Evolutionary conservation across 2,113 vertebrate species (phyloP), one percentile per base, ranked within the genome.

Genomic region (Dunckerocampus dactyliophorus): DNA sequence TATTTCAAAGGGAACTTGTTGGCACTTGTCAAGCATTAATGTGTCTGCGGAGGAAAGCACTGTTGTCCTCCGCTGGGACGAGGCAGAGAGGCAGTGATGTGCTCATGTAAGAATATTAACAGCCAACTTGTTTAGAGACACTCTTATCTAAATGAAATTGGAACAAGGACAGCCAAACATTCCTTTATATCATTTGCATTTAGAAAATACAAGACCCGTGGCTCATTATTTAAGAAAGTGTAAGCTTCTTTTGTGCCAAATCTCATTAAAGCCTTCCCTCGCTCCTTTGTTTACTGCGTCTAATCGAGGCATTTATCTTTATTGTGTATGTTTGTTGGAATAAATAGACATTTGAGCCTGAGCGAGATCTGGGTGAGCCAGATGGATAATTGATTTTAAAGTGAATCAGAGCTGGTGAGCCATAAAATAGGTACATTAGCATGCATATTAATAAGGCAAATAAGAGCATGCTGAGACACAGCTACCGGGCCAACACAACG

Each of bases 251-350:
- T 84, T 75, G 83, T 82, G 84, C 83, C 89, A 86, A 81, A 90
- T 90, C 89, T 90, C 88, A 91, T 91, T 90, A 90, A 87, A 89
- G 79, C 72, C 80, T 77, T 84, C 85, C 83, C 76, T 63, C 59
- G 72, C 74, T 85, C 86, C 83, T 89, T 90, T 91, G 90, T 91
- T 90, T 91, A 88, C 86, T 59, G 69, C 84, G 75, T 81, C 87
- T 91, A 90, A 91, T 91, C 89, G 79, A 85, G 84, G 84, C 85
- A 89, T 90, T 90, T 90, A 90, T 92, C 89, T 91, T 89, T 88
- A 90, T 88, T 88, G 89, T 87, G 88, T 88, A 88, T 90, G 90
- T 90, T 91, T 91, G 87, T 89, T 89, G 87, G 89, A 90, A 91
- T 90, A 76, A 91, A 90, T 88, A 89, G 85, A 88, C 85, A 87